Evolutionary conservation across 2,797 vertebrate genomes (phyloP).

Genomic region (Rhabdophis nuchalis): DNA sequence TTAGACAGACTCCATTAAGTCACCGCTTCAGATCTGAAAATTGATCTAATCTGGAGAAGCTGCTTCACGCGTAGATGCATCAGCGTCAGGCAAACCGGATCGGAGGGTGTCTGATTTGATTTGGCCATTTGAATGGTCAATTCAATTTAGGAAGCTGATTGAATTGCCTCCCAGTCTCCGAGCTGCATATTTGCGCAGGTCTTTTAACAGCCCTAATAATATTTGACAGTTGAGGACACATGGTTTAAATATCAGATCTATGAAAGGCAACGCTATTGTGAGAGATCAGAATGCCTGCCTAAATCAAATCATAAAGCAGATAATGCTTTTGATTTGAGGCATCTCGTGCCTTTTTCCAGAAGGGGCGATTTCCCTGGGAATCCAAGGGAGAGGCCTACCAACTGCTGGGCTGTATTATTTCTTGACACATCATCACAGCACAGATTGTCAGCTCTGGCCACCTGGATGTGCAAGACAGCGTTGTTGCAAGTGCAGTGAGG

Average conservation of each 20-base stretch:
- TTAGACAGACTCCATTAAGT: neutral
- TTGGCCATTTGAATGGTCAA: neutral
- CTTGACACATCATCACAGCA: neutral
- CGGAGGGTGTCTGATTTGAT: neutral
- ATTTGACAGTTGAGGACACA: neutral
- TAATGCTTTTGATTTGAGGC: neutral
- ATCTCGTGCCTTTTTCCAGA: neutral
- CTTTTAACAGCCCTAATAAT: neutral
- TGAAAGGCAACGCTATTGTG: neutral
- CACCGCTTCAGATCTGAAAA: neutral
- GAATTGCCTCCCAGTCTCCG: neutral
- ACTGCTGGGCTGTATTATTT: neutral
- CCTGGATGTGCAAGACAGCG: neutral
- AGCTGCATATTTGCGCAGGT: neutral
- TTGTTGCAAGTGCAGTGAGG: neutral
- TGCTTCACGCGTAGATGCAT: neutral
- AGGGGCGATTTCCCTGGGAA: neutral
- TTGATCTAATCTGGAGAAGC: neutral
- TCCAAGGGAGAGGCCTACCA: neutral
- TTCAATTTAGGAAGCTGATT: neutral
- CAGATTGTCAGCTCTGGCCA: neutral
- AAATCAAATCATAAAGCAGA: neutral
- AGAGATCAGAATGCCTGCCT: neutral
- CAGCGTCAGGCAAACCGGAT: neutral
- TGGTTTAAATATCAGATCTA: neutral